These are phyloP conservation scores for Tyto alba DNA, from an alignment of 2,113 vertebrate species.

Conservation along the genomic window DNA sequence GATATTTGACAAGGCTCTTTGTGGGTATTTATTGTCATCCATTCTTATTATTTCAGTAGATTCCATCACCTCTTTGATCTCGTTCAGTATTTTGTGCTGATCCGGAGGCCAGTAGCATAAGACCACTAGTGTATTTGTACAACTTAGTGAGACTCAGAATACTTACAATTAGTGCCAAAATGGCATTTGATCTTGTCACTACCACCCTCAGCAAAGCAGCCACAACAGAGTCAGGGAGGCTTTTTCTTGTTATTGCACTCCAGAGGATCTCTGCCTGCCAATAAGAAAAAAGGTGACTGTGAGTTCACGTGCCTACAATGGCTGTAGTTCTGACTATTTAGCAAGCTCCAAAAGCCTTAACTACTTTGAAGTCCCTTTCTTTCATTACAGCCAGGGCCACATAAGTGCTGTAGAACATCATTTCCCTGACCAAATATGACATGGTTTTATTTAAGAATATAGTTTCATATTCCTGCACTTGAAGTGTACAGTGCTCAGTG, in stretches of 20 bases:
- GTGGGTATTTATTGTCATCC: not conserved
- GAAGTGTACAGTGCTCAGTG: not conserved
- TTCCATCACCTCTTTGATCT: constrained; percentile 47
- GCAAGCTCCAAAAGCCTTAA: constrained; percentile 3
- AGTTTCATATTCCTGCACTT: not conserved
- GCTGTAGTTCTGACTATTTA: constrained; percentile 26
- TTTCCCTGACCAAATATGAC: constrained; percentile 3
- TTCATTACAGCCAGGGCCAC: not conserved
- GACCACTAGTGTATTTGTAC: constrained; percentile 39
- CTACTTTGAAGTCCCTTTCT: not conserved
- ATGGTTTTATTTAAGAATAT: not conserved
- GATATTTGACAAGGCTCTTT: not conserved
- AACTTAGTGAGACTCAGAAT: constrained; percentile 44
- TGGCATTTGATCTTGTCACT: constrained; percentile 59
- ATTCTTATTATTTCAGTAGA: constrained; percentile 49
- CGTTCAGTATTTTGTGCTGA: constrained; percentile 1
- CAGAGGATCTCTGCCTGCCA: constrained; percentile 31
- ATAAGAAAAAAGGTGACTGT: constrained; percentile 40
- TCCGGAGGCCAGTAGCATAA: not conserved
- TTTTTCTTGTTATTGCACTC: constrained; percentile 36
- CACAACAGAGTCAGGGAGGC: constrained; percentile 38
- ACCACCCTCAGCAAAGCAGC: constrained; percentile 38
- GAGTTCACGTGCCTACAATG: constrained; percentile 26
- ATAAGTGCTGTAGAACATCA: not conserved
- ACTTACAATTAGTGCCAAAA: constrained; percentile 46